Evolutionary conservation across 2,888 invertebrate genomes (phyloP).

Genomic region (Sphaeridia pumilis): DNA sequence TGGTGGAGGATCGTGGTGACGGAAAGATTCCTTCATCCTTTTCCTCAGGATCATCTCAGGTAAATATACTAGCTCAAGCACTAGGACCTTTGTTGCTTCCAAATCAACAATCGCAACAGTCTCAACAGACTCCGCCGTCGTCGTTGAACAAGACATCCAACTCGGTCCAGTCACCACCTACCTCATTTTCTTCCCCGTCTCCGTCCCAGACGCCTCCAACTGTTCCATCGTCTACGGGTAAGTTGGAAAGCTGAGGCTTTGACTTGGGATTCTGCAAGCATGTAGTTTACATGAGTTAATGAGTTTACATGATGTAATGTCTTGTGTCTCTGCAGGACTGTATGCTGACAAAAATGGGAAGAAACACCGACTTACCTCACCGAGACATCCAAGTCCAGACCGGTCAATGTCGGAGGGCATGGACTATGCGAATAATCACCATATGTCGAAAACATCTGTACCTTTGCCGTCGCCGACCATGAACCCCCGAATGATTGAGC

Average conservation of each 20-base stretch:
- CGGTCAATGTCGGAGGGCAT: constrained; percentile 33
- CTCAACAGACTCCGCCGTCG: constrained; percentile 22
- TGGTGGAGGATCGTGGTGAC: constrained; percentile 31
- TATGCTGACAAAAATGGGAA: constrained; percentile 33
- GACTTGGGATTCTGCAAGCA: neutral
- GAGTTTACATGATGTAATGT: neutral
- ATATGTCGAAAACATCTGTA: constrained; percentile 30
- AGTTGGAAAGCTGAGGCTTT: neutral
- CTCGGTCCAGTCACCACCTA: constrained; percentile 40
- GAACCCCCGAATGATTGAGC: constrained; percentile 32
- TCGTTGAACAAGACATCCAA: constrained; percentile 34
- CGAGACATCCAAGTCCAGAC: constrained; percentile 34
- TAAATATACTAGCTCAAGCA: constrained; percentile 35
- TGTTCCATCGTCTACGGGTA: constrained; percentile 27
- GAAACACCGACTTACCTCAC: constrained; percentile 34
- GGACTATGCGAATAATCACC: constrained; percentile 33
- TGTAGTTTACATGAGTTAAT: neutral
- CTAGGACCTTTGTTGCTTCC: constrained; percentile 34
- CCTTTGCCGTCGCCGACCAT: constrained; percentile 36
- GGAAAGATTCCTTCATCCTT: constrained; percentile 25
- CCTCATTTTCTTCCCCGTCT: constrained; percentile 43
- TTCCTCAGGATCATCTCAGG: constrained; percentile 28
- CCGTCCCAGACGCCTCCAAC: constrained; percentile 36
- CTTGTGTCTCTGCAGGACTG: constrained; percentile 20
- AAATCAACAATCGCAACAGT: constrained; percentile 30